Evolutionary conservation across 2,797 vertebrate species (phyloP), one percentile per base, ranked within the genome.

Genomic region (Scomberomorus guttatus): DNA sequence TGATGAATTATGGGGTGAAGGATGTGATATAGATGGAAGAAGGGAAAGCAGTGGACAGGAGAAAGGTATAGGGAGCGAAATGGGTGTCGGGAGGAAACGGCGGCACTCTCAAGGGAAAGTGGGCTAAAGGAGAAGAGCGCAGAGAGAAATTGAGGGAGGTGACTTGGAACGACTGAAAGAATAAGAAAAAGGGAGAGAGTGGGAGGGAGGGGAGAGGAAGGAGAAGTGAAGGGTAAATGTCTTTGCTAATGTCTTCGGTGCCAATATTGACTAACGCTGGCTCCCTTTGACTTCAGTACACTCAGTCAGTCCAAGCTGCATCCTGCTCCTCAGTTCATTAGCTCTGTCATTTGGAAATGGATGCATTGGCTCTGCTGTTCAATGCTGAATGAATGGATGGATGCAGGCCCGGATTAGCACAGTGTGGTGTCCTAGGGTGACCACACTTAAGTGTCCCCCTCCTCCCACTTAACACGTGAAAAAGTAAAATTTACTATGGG

Each of bases 201-300:
- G 32, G 14, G 44, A 48, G 58, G 42, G 50, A 52, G 48, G 39
- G 39, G 25, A 29, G 62, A 69, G 73, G 63, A 77, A 84, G 85
- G 77, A 71, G 70, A 87, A 75, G 57, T 83, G 83, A 87, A 90
- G 89, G 87, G 79, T 80, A 84, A 87, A 87, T 66, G 80, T 89
- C 71, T 87, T 77, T 65, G 63, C 84, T 86, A 62, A 87, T 83
- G 87, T 81, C 79, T 82, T 70, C 11, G 59, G 64, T 82, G 74
- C 52, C 54, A 54, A 34, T 89, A 85, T 82, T 84, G 81, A 90
- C 81, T 25, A 58, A 74, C 62, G 22, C 61, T 1, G 67, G 37
- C 75, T 78, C 67, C 69, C 68, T 79, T 54, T 77, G 81, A 88
- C 78, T 88, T 44, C 54, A 64, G 60, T 74, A 29, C 67, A 59